Evolutionary conservation across 2,113 vertebrate genomes (phyloP).

Genomic region (Lophius piscatorius): DNA sequence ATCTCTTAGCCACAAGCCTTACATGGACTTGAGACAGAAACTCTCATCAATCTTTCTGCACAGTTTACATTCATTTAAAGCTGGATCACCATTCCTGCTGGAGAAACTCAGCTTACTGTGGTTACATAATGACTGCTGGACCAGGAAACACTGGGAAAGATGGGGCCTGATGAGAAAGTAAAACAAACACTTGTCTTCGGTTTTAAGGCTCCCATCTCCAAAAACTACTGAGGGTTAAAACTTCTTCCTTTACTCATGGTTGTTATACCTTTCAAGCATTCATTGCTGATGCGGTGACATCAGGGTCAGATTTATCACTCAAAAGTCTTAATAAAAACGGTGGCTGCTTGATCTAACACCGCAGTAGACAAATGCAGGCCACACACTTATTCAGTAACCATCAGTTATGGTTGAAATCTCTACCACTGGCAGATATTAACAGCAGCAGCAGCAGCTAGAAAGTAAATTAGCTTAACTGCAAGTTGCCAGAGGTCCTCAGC

Average conservation of each 20-base stretch:
- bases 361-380: not conserved
- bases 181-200: constrained; percentile 7
- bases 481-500: no score
- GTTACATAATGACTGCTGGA: constrained; percentile 33
- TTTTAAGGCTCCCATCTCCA: not conserved
- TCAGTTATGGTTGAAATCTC: not conserved
- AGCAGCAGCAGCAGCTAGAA: not conserved
- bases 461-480: not conserved
- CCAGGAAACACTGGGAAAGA: not conserved
- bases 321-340: not conserved
- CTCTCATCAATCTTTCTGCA: constrained; percentile 54
- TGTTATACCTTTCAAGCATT: no score
- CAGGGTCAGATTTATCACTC: not conserved
- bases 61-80: constrained; percentile 61
- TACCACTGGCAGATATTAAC: not conserved
- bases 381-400: not conserved
- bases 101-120: constrained; percentile 23
- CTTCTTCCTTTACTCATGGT: no score
- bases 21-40: constrained; percentile 65
- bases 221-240: no score
- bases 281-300: no score
- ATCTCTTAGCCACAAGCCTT: constrained; percentile 64
- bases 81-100: constrained; percentile 60
- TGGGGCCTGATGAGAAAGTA: constrained; percentile 3
- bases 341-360: not conserved